Percentiles rank a stretch among this genome's conserved stretches.
These are phyloP conservation scores for Enteromius radiatus DNA, from an alignment of 2,797 vertebrate genomes.

Conservation along the genomic window DNA sequence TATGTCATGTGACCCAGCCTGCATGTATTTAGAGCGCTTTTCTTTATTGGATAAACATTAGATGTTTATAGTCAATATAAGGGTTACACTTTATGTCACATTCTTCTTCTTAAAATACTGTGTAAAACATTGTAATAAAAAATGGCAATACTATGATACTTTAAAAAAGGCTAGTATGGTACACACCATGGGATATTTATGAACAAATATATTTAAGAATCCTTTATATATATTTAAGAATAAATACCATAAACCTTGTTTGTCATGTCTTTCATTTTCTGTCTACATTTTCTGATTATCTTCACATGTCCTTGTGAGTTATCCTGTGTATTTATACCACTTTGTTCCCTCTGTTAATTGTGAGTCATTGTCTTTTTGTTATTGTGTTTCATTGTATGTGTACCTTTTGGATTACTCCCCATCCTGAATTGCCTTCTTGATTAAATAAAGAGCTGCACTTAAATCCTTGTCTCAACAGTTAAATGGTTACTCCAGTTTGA, in stretches of 20 bases:
- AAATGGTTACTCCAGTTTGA: too few relatives aligned
- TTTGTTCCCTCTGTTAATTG: background rate
- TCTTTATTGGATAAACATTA: constrained; percentile 17
- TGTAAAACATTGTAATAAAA: background rate
- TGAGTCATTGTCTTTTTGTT: background rate
- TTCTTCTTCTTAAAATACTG: background rate
- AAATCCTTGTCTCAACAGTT: background rate
- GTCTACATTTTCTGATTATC: background rate
- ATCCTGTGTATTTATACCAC: background rate
- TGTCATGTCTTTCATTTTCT: background rate
- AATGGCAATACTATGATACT: background rate
- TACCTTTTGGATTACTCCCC: background rate
- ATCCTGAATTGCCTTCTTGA: background rate
- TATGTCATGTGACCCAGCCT: background rate
- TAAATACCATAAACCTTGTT: background rate
- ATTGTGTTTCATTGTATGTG: background rate
- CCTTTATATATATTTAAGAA: too few relatives aligned
- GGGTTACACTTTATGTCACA: background rate
- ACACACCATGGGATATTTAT: background rate
- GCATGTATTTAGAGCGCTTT: background rate
- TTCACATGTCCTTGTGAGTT: background rate
- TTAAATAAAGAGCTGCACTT: background rate
- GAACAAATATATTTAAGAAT: background rate
- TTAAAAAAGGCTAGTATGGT: background rate
- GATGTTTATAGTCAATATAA: constrained; percentile 15